Base-by-base conservation (phyloP, 2,797 vertebrate species). In the Anniella stebbinsi region DNA sequence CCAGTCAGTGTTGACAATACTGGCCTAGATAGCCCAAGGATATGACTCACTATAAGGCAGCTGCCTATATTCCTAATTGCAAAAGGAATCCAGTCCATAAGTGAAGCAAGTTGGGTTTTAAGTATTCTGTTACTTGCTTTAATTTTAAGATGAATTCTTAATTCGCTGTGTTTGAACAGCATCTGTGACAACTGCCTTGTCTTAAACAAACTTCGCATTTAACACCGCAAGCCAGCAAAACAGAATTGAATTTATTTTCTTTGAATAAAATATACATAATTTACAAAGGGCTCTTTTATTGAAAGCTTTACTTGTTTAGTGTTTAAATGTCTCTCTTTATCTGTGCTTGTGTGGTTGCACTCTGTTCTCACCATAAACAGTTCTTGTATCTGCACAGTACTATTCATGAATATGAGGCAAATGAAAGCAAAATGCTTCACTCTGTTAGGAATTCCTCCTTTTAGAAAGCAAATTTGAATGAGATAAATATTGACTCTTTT, bases 281-380 rank as follows among this genome's bases (percentile, higher is more conserved):
- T 73, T 48, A 80, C 36, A 80, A 88, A 92, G 86, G 78, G 8
- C 1, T 48, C 72, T 89, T 70, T 36, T 57, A 3, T 25, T 75
- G 28, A 45, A 12, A 51, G 87, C 25, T 77, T 66, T 83, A 30
- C 28, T 33, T 92, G 48, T 91, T 90, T 80, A 54, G 84, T 70
- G 77, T 28, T 75, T 67, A 75, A 73, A 76, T 41, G 36, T 77
- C 86, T 86, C 54, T 93, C 87, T 87, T 54, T 87, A 82, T 90
- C 78, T 89, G 4, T 51, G 5, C 48, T 90, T 86, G 25, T 89
- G 87, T 88, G 75, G 70, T 94, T 91, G 91, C 33, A 91, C 41
- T 77, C 45, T 7, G 48, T 92, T 89, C 83, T 92, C 67, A 84
- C 11, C 18, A 63, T 88, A 92, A 94, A 76, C 77, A 91, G 91